Base-by-base conservation (phyloP, 2,888 invertebrate species). In the Agelastica alni region DNA sequence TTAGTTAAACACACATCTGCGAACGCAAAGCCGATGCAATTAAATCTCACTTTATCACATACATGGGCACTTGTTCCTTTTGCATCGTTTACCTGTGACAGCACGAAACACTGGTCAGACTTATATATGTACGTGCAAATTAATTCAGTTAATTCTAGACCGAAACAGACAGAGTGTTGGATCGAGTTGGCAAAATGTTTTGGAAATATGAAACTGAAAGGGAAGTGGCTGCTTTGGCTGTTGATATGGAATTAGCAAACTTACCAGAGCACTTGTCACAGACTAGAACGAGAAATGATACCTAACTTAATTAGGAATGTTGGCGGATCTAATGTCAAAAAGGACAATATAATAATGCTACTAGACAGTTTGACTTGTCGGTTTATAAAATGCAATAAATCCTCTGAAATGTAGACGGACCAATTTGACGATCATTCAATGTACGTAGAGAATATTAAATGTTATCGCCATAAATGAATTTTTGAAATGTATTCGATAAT, bases 201-300 rank as follows among this genome's bases (percentile, higher is more conserved):
- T 39, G 37, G 37, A 39, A 39, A 39, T 20, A 39, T 39, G 37
- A 39, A 39, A 39, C 37, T 39, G 37, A 39, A 39, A 39, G 37
- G 37, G 20, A 39, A 39, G 20, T 39, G 37, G 20, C 10, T 37
- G 37, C 37, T 37, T 17, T 12, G 37, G 37, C 14, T 20, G 37
- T 18, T 39, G 18, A 39, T 39, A 39, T 39, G 37, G 37, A 39
- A 39, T 39, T 39, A 39, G 37, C 18, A 5, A 18, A 39, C 14
- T 39, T 39, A 39, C 37, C 10, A 36, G n/a, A 17, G 36, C 36
- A 36, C 36, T 36, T 36, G 16, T 36, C 16, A n/a, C 17, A 36
- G 36, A 16, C 13, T 36, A 16, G 36, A 36, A 36, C 17, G 26
- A 26, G 26, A 26, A 9, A 26, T 9, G 26, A 26, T 36, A 36